Evolutionary conservation across 2,888 invertebrate genomes (phyloP), one percentile per base, ranked within the genome.

Genomic region (Papilio elwesi): DNA sequence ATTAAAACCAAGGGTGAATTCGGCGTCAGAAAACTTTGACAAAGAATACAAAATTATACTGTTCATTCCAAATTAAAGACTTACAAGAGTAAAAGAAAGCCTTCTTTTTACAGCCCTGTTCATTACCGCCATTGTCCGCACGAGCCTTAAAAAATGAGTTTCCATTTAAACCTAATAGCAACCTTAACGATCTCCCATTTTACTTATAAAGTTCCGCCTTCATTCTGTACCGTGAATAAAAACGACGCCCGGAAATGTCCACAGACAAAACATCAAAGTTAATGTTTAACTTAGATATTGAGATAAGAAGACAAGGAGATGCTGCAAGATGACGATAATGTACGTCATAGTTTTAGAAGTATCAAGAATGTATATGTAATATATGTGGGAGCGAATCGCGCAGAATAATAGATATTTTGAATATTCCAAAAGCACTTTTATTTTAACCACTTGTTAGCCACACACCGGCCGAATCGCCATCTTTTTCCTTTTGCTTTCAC

Each of bases 151-250:
- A 55, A 43, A 8, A 16, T 49, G 70, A 15, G 64, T 26, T 64
- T 48, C 48, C 48, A 26, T 70, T 70, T 55, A 65, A 70, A 49
- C 38, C 12, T 65, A 57, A 65, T 65, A 57, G 55, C 15, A 13
- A 16, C n/a, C 16, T 65, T 57, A 15, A 57, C 49, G 55, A 57
- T 36, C 53, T 47, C 64, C 47, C 48, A n/a, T 53, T 53, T 63
- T 36, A 55, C 55, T 64, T 53, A 13, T 16, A 43, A 62, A 69
- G 59, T 62, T 51, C 36, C 55, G 26, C 57, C n/a, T 48, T 68
- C 47, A 16, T 43, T 26, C 15, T 36, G 26, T 59, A 49, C 10
- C 15, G 38, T 8, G 38, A 38, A 38, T n/a, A 5, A 16, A n/a
- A 53, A 57, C 13, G 11, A 12, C 36, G 11, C 36, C 36, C 11